Evolutionary conservation across 2,888 invertebrate species (phyloP), one percentile per base, ranked within the genome.

Genomic region (Leptothorax acervorum): DNA sequence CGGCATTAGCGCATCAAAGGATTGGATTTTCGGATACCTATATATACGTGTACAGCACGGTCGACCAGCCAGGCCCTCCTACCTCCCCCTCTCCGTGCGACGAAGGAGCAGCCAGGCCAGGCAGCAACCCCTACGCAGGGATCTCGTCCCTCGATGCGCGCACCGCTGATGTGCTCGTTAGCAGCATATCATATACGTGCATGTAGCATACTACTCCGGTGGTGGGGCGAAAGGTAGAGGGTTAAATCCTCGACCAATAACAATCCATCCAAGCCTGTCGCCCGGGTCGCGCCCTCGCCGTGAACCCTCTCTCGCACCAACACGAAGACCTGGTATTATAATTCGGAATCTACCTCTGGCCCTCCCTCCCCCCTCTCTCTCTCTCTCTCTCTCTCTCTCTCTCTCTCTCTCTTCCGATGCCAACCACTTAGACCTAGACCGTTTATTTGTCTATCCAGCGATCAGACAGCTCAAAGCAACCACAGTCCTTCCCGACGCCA

Each of bases 171-270:
- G 92, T 88, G 91, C 93, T 94, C 93, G 93, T 94, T 94, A 94
- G 93, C 94, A 94, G 93, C 94, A 94, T 94, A 94, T 93, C 74
- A 82, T 82, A 82, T 23, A 23, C 23, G 23, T 23, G 23, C 63
- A 53, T 76, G 63, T 53, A 75, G 76, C 76, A 23, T 28, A 60
- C 39, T 35, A 60, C 31, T 15, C 53, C 86, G 84, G 84, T 60
- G 85, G 85, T 76, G 82, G 82, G 71, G 82, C 70, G n/a, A 31
- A 79, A 70, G 76, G 53, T 53, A 82, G 82, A 74, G 82, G 82
- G 93, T 94, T 92, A 89, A 91, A 92, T 93, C 90, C 93, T 92
- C 93, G 91, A 91, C 94, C 94, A 94, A 94, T 94, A 94, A 94
- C 93, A 92, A 92, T 93, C 91, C 90, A 92, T 93, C 92, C 79